Base-by-base conservation (phyloP, 2,113 vertebrate species). In the Ifrita kowaldi region DNA sequence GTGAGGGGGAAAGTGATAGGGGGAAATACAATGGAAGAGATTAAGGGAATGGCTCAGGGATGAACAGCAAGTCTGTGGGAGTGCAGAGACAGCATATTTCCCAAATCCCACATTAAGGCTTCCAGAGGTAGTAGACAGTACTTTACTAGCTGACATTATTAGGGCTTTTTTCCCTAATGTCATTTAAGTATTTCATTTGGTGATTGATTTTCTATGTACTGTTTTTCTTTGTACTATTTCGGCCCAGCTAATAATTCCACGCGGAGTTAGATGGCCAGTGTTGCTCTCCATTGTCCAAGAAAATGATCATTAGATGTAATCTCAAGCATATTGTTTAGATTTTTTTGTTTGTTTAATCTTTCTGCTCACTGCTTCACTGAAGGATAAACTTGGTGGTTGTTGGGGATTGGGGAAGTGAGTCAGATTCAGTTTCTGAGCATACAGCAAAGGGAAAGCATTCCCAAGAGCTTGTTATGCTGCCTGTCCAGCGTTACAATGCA, bases 401-500 rank as follows among this genome's bases (percentile, higher is more conserved):
- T 75, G 60, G 65, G 20, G 56, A 52, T 27, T 64, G 62, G 95
- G 93, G 93, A 96, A 96, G 60, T 90, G 79, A 95, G 83, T 96
- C 87, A 94, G 75, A 90, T 88, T 80, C 63, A 59, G 13, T 94
- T 96, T 93, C 52, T 90, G 90, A 96, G 63, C 22, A 6, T n/a
- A 16, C 50, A 77, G 95, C 90, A 87, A 71, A 91, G 87, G 85
- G 88, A 81, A 90, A 86, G 79, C 68, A 44, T 87, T 95, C 90
- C 94, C 85, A 88, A 90, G 92, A 89, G 93, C 76, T 92, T 64
- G 83, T 60, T 81, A 28, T 46, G 79, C 95, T 86, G 95, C 90
- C 85, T 70, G 86, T 42, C 75, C 88, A 78, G 92, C 7, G 15
- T 59, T 42, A 70, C 92, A 96, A 93, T 86, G 92, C 74, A 3